Base-by-base conservation (phyloP, 2,113 vertebrate genomes). In the Pycnonotus jocosus region DNA sequence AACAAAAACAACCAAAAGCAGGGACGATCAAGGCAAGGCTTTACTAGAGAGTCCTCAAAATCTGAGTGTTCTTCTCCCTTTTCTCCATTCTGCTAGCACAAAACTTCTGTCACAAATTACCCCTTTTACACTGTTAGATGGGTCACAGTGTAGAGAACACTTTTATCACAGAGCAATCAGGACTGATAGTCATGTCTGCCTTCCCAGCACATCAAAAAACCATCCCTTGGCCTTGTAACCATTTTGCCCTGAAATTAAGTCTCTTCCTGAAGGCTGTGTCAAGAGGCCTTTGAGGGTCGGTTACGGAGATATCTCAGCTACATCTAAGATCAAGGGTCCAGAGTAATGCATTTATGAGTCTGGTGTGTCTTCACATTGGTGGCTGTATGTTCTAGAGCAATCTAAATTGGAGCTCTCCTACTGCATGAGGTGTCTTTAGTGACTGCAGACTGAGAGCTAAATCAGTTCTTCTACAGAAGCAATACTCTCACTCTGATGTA, bases 121-220 rank as follows among this genome's bases (percentile, higher is more conserved):
- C 10, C 25, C 22, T 2, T 51, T 56, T 5, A 16, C 16, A 30
- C n/a, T 25, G 7, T 77, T 60, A 10, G 1, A 11, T 12, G 10
- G 53, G 24, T 80, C 17, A 61, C 7, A 7, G 33, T 21, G n/a
- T 3, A 25, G 28, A 15, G 42, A 71, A 28, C 7, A 19, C 8
- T 42, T 44, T 4, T 28, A 45, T 3, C 72, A 37, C 44, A 60
- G 38, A 61, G 15, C 48, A 38, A 1, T n/a, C 5, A 2, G 18
- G 30, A 47, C 7, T 7, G 21, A 13, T 15, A 7, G 10, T 45
- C 0, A 0, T n/a, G 51, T 66, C 22, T 13, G 5, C 8, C 22
- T 54, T 76, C 25, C 30, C 18, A 47, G 16, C 33, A 27, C 30
- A n/a, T 18, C 21, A 57, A 19, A 53, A 56, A 72, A 11, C 2